phyloP scores from a whole-genome alignment of 2,888 invertebrate genomes.

The Therioaphis trifolii region DNA sequence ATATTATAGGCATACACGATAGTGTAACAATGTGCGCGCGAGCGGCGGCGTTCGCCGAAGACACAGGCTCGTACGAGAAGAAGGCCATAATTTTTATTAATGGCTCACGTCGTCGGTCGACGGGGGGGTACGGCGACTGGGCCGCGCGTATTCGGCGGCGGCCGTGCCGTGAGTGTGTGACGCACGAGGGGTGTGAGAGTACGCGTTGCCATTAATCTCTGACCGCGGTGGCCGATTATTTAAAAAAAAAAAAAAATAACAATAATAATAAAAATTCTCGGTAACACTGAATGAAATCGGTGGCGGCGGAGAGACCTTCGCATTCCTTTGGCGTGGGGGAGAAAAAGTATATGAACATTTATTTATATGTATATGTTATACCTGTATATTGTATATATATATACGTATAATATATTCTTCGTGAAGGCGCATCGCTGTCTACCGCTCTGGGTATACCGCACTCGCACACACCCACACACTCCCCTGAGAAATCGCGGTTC shows the following conservation, averaged over 20 bases:
- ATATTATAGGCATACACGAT: too few relatives aligned
- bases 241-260: conserved; percentile 34
- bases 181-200: background rate
- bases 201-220: conserved; percentile 58
- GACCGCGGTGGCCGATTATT: conserved; percentile 55
- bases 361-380: background rate
- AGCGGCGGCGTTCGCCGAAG: background rate
- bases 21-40: too few relatives aligned
- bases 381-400: background rate
- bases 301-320: conserved; percentile 11
- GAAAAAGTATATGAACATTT: background rate
- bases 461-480: background rate
- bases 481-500: conserved; percentile 46
- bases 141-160: background rate
- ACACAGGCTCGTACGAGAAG: background rate
- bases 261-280: conserved; percentile 53
- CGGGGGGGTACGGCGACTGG: background rate
- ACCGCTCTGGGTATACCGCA: background rate
- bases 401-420: conserved; percentile 12
- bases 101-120: conserved; percentile 5
- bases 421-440: conserved; percentile 60
- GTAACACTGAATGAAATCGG: conserved; percentile 57
- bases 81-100: conserved; percentile 50
- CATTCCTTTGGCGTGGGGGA: conserved; percentile 51
- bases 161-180: background rate